Percentiles rank a stretch among this genome's conserved stretches.
Conservation (phyloP, 2,888 invertebrate species). For the Lasioglossum figueresi region DNA sequence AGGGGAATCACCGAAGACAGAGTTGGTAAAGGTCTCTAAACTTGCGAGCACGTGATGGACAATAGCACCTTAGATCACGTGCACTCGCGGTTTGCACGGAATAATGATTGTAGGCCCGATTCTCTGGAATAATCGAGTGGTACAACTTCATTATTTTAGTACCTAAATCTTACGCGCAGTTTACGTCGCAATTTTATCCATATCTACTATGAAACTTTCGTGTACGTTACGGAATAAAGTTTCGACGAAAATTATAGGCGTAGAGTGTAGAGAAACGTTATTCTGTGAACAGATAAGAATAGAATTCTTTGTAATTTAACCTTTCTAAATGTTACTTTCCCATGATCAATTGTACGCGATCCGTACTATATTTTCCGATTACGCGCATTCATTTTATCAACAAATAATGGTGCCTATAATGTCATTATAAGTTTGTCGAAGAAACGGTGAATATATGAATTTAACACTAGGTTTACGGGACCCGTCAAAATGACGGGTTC, state of each 20-base stretch:
- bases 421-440: background rate
- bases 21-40: conserved; percentile 10
- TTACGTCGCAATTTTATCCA: background rate
- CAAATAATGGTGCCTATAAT: background rate
- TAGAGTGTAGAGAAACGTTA: background rate
- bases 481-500: no score
- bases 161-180: background rate
- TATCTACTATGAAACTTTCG: background rate
- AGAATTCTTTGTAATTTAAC: background rate
- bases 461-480: no score
- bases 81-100: background rate
- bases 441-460: background rate
- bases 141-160: background rate
- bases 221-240: background rate
- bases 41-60: background rate
- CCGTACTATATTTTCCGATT: background rate
- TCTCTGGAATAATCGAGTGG: background rate
- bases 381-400: background rate
- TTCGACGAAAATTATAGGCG: background rate
- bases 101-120: background rate
- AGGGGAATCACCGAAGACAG: background rate
- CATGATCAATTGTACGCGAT: no score
- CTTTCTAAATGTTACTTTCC: background rate
- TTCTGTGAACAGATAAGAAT: background rate
- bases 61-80: background rate